A percentile compares a stretch with the other conserved stretches of the same genome.
phyloP scores from a whole-genome alignment of 30 jellyfish, hydroid and myxozoan species.

The Aurelia aurita region DNA sequence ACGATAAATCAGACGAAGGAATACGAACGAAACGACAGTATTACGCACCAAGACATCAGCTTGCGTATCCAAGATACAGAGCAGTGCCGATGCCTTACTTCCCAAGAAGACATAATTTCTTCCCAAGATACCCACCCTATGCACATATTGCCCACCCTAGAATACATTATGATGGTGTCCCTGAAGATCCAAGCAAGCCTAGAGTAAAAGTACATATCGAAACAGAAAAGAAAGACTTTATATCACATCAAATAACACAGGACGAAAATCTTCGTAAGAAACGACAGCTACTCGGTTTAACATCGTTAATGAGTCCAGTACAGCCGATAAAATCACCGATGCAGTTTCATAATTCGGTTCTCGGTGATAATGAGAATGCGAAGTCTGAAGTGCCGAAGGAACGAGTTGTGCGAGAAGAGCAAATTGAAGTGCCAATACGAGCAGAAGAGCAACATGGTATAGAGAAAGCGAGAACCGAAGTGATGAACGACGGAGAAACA shows the following conservation, averaged over 20 bases:
- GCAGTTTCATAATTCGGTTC: slow-evolving; percentile 1
- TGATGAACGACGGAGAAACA: slow-evolving; percentile 27
- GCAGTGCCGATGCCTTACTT: background rate
- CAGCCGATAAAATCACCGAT: slow-evolving; percentile 57
- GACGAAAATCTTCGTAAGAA: slow-evolving; percentile 1
- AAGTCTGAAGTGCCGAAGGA: slow-evolving; percentile 76
- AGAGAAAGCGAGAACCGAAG: slow-evolving; percentile 25
- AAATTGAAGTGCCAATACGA: slow-evolving; percentile 75
- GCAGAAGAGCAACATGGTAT: slow-evolving; percentile 95
- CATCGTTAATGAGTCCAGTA: slow-evolving; percentile 73
- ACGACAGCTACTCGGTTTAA: slow-evolving; percentile 76
- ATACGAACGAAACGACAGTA: slow-evolving; percentile 48
- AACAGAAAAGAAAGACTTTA: slow-evolving; percentile 61
- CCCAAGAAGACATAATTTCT: background rate
- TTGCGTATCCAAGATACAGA: slow-evolving; percentile 13
- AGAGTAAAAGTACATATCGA: slow-evolving; percentile 76
- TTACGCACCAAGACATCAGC: background rate
- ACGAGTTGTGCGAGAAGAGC: slow-evolving; percentile 27
- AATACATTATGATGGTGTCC: background rate
- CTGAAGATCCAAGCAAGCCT: slow-evolving; percentile 51
- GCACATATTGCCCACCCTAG: background rate
- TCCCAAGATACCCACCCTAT: slow-evolving; percentile 17
- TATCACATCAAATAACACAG: slow-evolving; percentile 19
- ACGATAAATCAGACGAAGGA: background rate
- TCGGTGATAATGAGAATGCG: slow-evolving; percentile 11